A percentile compares a stretch with the other conserved stretches of the same genome.
Conservation (phyloP, 2,888 invertebrate genomes). For the Anagyrus pseudococci region DNA sequence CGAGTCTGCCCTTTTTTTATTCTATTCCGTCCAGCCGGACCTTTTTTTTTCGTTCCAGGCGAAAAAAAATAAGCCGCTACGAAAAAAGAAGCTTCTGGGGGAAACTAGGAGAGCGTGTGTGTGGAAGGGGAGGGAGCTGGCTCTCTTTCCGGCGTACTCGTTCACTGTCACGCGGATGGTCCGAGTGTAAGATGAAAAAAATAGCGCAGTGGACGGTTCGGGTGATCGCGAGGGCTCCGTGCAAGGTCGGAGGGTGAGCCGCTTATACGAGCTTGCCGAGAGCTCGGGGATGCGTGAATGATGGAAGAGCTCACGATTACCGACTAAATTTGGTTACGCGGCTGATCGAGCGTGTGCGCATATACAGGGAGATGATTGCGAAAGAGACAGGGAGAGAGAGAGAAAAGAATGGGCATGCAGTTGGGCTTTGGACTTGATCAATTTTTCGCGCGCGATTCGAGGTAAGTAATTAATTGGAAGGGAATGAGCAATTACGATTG, state of each 20-base stretch:
- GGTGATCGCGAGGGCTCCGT: constrained; percentile 39
- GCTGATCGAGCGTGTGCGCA: neutral
- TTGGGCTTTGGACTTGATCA: neutral
- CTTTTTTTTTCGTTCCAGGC: neutral
- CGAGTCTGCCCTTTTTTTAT: constrained; percentile 33
- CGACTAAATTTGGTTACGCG: constrained; percentile 55
- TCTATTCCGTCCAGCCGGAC: neutral
- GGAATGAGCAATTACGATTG: constrained; percentile 29
- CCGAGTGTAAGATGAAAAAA: constrained; percentile 39
- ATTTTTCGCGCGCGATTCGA: constrained; percentile 23
- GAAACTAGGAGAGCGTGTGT: constrained; percentile 24
- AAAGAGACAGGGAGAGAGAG: constrained; percentile 6
- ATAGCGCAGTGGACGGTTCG: constrained; percentile 43
- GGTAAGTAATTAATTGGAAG: constrained; percentile 35
- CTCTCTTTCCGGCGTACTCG: constrained; percentile 30
- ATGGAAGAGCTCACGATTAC: constrained; percentile 54
- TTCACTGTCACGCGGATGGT: constrained; percentile 25
- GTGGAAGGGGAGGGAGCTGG: too few species aligned
- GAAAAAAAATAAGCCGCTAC: constrained; percentile 14
- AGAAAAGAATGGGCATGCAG: neutral
- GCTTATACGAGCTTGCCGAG: too few species aligned
- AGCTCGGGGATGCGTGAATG: constrained; percentile 55
- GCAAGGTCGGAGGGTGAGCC: too few species aligned
- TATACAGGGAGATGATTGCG: constrained; percentile 23
- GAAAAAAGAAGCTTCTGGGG: constrained; percentile 20